Conservation (phyloP, 2,113 vertebrate species). For the Malurus cyaneus region DNA sequence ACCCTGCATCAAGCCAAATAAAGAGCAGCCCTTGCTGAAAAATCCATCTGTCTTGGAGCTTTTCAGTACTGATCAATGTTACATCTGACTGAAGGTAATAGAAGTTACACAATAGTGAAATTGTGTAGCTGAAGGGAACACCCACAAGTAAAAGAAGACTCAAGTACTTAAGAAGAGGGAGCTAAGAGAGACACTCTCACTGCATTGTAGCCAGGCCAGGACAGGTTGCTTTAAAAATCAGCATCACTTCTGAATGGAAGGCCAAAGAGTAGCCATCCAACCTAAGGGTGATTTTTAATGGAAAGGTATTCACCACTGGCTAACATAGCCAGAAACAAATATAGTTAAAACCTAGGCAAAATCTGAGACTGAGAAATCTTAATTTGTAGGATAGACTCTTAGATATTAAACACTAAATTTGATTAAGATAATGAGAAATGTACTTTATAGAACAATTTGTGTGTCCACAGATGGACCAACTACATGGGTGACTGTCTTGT, state of each 20-base stretch:
- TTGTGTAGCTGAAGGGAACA: neutral
- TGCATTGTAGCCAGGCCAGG: neutral
- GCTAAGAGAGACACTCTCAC: neutral
- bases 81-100: neutral
- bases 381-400: neutral
- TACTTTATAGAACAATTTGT: neutral
- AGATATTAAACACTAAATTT: neutral
- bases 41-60: neutral
- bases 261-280: neutral
- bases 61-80: neutral
- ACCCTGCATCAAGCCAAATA: neutral
- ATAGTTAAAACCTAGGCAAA: neutral
- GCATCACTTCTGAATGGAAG: neutral
- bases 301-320: neutral
- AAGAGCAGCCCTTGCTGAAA: neutral
- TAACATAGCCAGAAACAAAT: neutral
- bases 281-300: neutral
- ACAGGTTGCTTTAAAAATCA: neutral
- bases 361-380: neutral
- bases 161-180: neutral
- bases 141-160: neutral
- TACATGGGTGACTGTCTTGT: neutral
- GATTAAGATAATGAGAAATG: neutral
- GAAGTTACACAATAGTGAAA: neutral
- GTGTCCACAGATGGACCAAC: neutral